Evolutionary conservation across 2,888 invertebrate genomes (phyloP), one percentile per base, ranked within the genome.

Genomic region (Glaucopsyche alexis): DNA sequence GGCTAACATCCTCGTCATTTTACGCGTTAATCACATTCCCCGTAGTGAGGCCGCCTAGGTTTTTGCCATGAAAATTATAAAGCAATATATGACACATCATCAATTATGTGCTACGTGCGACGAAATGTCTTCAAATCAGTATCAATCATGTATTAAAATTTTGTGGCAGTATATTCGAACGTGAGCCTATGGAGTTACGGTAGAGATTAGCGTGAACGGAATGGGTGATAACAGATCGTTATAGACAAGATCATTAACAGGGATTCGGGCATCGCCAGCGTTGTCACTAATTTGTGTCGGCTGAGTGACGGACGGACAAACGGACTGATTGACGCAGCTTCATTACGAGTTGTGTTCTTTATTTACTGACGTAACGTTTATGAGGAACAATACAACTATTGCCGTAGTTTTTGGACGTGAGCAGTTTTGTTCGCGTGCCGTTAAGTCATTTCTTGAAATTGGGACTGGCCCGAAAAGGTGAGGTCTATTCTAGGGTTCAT

Each of bases 271-370:
- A 81, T 79, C 78, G 75, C 76, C 79, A 73, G 74, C 77, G 84
- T 84, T 87, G 86, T 87, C 88, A 86, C 87, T 88, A 88, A 88
- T 87, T 88, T 87, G 87, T 84, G 82, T 81, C 81, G 81, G 78
- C 78, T 78, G 81, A 81, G 81, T 83, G 85, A 85, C 81, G 80
- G 82, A 81, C 84, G 79, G 83, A 87, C 89, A 87, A 86, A 85
- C 86, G 85, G 81, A 79, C 85, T 88, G 89, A 90, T 88, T 88
- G 90, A 90, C 89, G 83, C 82, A 81, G 80, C 81, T 87, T 90
- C 89, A 89, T 90, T 90, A 90, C 81, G 84, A 75, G 73, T 71
- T 72, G 75, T 76, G 72, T 76, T 75, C 75, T 76, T 77, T 79
- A 77, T 79, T 79, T 78, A 74, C 75, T 77, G 75, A 77, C 47